A percentile compares a stretch with the other conserved stretches of the same genome.
These are phyloP conservation scores for Phaenicophaeus curvirostris DNA, from an alignment of 2,797 vertebrate species.

Conservation along the genomic window DNA sequence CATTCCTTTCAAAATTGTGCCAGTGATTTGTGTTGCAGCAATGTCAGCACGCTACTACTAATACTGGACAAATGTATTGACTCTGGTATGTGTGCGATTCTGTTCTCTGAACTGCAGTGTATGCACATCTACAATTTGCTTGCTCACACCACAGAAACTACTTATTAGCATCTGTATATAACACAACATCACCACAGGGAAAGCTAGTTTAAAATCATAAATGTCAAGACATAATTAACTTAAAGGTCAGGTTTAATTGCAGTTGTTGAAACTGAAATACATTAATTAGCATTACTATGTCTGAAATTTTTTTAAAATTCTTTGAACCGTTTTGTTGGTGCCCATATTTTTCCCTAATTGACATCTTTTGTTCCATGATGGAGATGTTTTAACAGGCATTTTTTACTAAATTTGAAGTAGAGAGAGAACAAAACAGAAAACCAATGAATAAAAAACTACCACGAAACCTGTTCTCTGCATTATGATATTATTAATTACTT, in stretches of 20 bases:
- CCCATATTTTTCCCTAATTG: constrained; percentile 36
- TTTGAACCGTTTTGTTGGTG: constrained; percentile 72
- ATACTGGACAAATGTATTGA: background rate
- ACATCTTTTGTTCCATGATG: constrained; percentile 56
- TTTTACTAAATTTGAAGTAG: constrained; percentile 6
- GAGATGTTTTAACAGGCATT: background rate
- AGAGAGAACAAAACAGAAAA: constrained; percentile 46
- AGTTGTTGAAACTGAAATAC: constrained; percentile 81
- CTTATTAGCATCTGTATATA: constrained; percentile 73
- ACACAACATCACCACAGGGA: constrained; percentile 72
- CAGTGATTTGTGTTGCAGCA: constrained; percentile 31
- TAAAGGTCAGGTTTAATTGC: constrained; percentile 85
- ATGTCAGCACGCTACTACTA: constrained; percentile 16
- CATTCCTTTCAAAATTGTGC: constrained; percentile 25
- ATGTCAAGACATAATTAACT: constrained; percentile 83
- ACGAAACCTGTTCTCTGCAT: constrained; percentile 14
- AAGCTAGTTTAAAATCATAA: constrained; percentile 79
- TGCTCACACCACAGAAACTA: constrained; percentile 62
- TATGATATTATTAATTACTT: constrained; percentile 73
- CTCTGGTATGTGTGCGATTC: background rate
- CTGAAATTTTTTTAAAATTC: constrained; percentile 73
- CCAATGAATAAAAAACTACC: constrained; percentile 12
- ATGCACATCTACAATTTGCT: constrained; percentile 53
- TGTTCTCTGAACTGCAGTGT: constrained; percentile 25
- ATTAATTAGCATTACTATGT: constrained; percentile 74